phyloP scores from a whole-genome alignment of 2,797 vertebrate genomes.

The Manis crassicaudata region DNA sequence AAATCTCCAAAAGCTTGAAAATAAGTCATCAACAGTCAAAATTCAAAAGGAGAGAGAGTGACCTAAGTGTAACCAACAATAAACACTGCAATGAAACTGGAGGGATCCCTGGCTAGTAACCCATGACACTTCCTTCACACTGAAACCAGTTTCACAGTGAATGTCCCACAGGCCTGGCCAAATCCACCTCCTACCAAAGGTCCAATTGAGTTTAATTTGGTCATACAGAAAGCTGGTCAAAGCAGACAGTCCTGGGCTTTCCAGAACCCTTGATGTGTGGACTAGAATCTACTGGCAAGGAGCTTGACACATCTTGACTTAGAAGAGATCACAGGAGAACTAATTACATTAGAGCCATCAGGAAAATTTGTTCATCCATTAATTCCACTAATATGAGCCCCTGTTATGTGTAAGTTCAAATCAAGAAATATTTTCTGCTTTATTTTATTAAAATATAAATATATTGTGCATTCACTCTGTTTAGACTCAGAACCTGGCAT shows the following conservation, averaged over 20 bases:
- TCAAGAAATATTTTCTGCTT: slow-evolving; percentile 18
- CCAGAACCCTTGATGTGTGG: not conserved
- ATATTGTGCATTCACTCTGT: not conserved
- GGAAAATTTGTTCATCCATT: not conserved
- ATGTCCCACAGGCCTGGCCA: not conserved
- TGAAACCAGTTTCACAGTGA: slow-evolving; percentile 14
- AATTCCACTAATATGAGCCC: not conserved
- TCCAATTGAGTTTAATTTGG: not conserved
- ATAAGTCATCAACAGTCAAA: not conserved
- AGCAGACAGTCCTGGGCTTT: not conserved
- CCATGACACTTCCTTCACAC: not conserved
- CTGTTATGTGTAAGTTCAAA: not conserved
- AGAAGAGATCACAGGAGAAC: not conserved
- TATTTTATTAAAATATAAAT: not conserved
- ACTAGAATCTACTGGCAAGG: not conserved
- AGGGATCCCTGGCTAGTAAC: not conserved
- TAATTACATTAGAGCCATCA: not conserved
- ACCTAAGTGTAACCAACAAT: not conserved
- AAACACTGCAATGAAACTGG: not conserved
- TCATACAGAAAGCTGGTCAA: not conserved
- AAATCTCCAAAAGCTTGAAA: not conserved
- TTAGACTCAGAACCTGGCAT: not conserved
- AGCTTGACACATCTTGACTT: not conserved
- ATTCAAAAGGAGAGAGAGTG: not conserved
- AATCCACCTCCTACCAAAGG: slow-evolving; percentile 47